Evolutionary conservation across 1,140 invertebrate genomes (phyloP).

Genomic region (Psilanteris sp.): DNA sequence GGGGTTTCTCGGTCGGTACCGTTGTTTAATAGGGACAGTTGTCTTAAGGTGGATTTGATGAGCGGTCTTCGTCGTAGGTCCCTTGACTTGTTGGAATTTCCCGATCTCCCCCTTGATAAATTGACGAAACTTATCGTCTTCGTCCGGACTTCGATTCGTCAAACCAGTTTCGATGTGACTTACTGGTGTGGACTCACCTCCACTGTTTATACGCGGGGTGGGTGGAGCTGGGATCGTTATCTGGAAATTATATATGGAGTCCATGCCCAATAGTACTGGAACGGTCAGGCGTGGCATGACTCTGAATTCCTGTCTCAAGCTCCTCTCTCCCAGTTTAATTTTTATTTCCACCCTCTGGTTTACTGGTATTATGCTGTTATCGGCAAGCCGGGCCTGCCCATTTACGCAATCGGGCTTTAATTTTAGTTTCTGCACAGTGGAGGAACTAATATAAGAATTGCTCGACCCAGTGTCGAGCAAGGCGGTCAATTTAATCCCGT

Average conservation of each 20-base stretch:
- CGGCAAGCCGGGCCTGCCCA: no score
- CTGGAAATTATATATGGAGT: no score
- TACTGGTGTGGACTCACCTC: no score
- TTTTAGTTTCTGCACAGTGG: no score
- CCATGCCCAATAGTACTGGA: background rate
- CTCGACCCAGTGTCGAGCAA: no score
- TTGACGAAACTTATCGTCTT: background rate
- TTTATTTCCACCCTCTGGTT: background rate
- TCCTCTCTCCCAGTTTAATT: background rate
- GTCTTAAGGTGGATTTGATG: conserved; percentile 5
- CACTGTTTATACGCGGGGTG: no score
- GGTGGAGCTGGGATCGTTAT: background rate
- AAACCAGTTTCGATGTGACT: background rate
- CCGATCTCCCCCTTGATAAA: background rate
- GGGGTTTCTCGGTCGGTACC: conserved; percentile 34
- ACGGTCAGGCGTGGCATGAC: background rate
- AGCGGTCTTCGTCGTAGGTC: background rate
- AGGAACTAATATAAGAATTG: no score
- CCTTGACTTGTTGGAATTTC: background rate
- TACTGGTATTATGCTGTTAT: background rate
- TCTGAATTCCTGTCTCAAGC: background rate
- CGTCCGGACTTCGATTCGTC: background rate
- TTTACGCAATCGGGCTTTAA: no score
- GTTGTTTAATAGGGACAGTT: conserved; percentile 27
- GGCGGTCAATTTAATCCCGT: no score